A percentile compares a stretch with the other conserved stretches of the same genome.
Conservation (phyloP, 2,797 vertebrate genomes). For the Margarornis squamiger region DNA sequence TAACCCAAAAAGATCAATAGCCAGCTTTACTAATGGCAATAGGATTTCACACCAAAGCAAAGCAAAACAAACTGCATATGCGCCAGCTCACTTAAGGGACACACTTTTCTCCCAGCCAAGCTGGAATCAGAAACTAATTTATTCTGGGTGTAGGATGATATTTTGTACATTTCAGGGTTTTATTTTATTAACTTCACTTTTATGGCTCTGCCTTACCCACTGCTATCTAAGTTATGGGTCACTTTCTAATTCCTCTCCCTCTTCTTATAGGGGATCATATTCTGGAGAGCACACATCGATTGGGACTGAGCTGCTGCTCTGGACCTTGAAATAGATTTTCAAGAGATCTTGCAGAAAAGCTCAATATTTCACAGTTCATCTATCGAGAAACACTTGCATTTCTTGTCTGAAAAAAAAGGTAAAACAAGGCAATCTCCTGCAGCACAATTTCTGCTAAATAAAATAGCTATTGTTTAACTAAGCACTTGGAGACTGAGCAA, state of each 20-base stretch:
- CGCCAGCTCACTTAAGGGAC: neutral
- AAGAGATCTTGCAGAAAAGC: conserved; percentile 52
- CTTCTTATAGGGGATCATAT: neutral
- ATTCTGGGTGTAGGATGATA: neutral
- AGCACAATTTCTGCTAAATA: neutral
- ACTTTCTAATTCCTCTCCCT: neutral
- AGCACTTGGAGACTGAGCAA: neutral
- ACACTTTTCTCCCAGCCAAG: neutral
- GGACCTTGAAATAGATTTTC: conserved; percentile 25
- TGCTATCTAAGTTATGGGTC: neutral
- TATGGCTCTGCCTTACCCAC: neutral
- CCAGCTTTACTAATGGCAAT: neutral
- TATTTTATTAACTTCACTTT: conserved; percentile 10
- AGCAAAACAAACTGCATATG: neutral
- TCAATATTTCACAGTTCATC: conserved; percentile 32
- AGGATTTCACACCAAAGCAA: neutral
- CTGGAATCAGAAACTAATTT: neutral
- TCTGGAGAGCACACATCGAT: neutral
- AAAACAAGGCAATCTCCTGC: neutral
- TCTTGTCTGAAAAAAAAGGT: neutral
- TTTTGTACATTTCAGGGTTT: neutral
- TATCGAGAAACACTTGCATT: neutral
- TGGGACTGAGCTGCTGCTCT: neutral
- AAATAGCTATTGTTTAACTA: neutral
- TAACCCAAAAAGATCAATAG: neutral